These are phyloP conservation scores for Setophaga petechia DNA, from an alignment of 2,113 vertebrate genomes.

Conservation along the genomic window DNA sequence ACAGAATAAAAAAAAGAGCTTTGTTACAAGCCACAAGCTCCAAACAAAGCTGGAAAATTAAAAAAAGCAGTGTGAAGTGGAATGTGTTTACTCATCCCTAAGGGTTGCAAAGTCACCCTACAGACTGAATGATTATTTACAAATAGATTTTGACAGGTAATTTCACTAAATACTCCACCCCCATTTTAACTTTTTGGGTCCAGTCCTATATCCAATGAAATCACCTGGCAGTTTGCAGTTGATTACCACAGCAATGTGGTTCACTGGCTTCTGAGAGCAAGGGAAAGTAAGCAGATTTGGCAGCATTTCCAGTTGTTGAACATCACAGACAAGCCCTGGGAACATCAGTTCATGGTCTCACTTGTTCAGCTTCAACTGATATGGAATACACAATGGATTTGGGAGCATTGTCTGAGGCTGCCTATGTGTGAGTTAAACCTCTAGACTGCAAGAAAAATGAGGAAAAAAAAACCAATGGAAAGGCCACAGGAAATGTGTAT, in stretches of 20 bases:
- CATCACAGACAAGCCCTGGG: background rate
- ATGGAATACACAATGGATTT: background rate
- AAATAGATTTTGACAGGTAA: slow-evolving; percentile 25
- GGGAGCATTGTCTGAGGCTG: background rate
- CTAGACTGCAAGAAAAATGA: background rate
- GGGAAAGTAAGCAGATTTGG: background rate
- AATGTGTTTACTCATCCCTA: slow-evolving; percentile 1
- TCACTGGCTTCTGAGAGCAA: background rate
- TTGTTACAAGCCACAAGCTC: background rate
- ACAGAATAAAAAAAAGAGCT: background rate
- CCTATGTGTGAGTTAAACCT: background rate
- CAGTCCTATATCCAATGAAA: background rate
- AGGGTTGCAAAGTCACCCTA: background rate
- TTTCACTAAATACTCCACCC: slow-evolving; percentile 2
- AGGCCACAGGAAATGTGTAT: background rate
- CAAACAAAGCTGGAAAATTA: background rate
- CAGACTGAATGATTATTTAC: slow-evolving; percentile 9
- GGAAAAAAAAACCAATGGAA: background rate
- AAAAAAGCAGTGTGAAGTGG: background rate
- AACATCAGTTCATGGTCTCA: background rate
- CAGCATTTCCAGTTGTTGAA: background rate
- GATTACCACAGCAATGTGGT: background rate
- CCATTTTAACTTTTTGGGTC: background rate
- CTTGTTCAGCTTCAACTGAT: background rate
- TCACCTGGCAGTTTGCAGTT: background rate